Evolutionary conservation across 2,888 invertebrate genomes (phyloP).

Genomic region (Ennomos quercinarius): DNA sequence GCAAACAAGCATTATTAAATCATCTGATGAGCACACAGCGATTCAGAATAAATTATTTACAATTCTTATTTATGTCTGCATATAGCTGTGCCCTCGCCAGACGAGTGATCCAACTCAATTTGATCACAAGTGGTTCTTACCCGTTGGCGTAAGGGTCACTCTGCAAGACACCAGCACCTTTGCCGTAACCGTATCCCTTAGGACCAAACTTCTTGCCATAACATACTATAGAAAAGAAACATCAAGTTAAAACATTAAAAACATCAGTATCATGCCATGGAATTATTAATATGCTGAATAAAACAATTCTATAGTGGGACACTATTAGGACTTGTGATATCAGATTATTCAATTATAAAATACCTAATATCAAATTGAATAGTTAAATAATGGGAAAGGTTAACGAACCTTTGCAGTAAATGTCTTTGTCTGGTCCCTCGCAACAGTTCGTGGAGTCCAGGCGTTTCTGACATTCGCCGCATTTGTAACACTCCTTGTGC

Average conservation of each 20-base stretch:
- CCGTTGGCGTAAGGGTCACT: constrained; percentile 94
- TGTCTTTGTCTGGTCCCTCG: constrained; percentile 97
- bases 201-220: constrained; percentile 99
- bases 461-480: constrained; percentile 93
- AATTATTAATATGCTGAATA: constrained; percentile 41
- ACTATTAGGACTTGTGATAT: not conserved
- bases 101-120: constrained; percentile 60
- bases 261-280: constrained; percentile 41
- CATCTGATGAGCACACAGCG: constrained; percentile 71
- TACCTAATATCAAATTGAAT: constrained; percentile 9
- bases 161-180: constrained; percentile 97
- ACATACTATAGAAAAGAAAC: constrained; percentile 89
- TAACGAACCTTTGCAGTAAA: constrained; percentile 97
- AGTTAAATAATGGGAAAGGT: constrained; percentile 27
- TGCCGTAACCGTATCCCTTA: constrained; percentile 98
- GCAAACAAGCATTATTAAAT: constrained; percentile 74
- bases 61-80: constrained; percentile 31
- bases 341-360: constrained; percentile 15
- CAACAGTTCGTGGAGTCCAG: constrained; percentile 96
- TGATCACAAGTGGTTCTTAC: constrained; percentile 84
- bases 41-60: constrained; percentile 40
- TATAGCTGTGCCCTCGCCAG: constrained; percentile 74
- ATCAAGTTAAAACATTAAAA: constrained; percentile 55
- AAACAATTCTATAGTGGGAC: constrained; percentile 27
- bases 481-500: constrained; percentile 98